Conservation (phyloP, 2,797 vertebrate species). For the Argentina silus region DNA sequence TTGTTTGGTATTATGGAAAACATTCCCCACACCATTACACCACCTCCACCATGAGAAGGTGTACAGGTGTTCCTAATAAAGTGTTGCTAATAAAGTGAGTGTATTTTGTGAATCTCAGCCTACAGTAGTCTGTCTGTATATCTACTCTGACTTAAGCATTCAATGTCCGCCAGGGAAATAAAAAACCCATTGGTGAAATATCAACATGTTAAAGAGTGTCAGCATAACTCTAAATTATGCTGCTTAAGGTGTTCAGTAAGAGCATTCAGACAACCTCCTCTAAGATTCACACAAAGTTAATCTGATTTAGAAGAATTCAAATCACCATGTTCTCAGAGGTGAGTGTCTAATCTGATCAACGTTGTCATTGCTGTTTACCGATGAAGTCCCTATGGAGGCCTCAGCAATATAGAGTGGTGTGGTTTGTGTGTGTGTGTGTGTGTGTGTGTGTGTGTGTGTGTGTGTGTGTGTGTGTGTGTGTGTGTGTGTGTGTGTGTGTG, state of each 20-base stretch:
- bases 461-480: too few relatives aligned
- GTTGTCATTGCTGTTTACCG: not conserved
- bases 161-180: not conserved
- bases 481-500: too few relatives aligned
- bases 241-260: slow-evolving; percentile 4
- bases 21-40: too few relatives aligned
- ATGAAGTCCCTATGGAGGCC: not conserved
- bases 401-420: not conserved
- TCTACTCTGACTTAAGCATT: not conserved
- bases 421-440: not conserved
- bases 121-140: too few relatives aligned
- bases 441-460: too few relatives aligned
- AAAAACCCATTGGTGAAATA: not conserved
- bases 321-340: not conserved
- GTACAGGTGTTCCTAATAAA: too few relatives aligned
- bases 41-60: too few relatives aligned
- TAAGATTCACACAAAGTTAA: slow-evolving; percentile 12
- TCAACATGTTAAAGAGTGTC: not conserved
- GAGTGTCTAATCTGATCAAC: slow-evolving; percentile 24
- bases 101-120: too few relatives aligned
- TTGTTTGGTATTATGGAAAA: too few relatives aligned
- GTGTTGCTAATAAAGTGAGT: too few relatives aligned
- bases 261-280: not conserved
- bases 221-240: slow-evolving; percentile 11
- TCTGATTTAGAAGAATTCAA: slow-evolving; percentile 11